Base-by-base conservation (phyloP, 2,888 invertebrate species). In the Linnaemya vulpina region DNA sequence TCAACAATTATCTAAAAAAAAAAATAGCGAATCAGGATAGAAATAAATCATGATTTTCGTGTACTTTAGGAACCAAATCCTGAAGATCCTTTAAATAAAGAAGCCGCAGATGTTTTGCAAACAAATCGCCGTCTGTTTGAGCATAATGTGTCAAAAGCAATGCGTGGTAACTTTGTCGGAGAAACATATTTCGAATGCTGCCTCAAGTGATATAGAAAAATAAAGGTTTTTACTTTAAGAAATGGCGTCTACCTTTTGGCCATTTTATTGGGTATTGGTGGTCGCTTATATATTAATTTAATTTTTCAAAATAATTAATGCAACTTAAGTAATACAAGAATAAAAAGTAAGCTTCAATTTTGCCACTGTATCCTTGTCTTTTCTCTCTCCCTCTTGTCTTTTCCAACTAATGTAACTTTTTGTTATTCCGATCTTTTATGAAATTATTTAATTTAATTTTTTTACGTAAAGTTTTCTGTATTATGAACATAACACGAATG, bases 71-170 rank as follows among this genome's bases (percentile, higher is more conserved):
- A 99, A 93, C 99, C 99, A 65, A 99, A 99, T 93, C 98, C 99
- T 2, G 99, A 99, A 93, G 99, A 99, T 94, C 99, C 99, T 11
- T 93, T 99, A 88, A 99, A 99, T 93, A 99, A 99, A 93, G 99
- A 99, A 93, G 99, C 99, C 15, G 99, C 99, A 3, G 98, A 99
- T 92, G 98, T 99, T 83, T 94, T 99, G 87, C 98, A 98, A 91
- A 97, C 96, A 92, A 99, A 98, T 93, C 94, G 98, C 91, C 94
- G 98, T 89, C 93, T 97, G 87, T 99, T 99, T 92, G 99, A 99
- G 93, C 97, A 97, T 90, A 99, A 99, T 93, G 99, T 99, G 77
- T 96, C 96, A 89, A 96, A 98, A 92, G 98, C 98, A 70, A 98
- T 99, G 97, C 95, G 98, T 86, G 99, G 99, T 83, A 98, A 98